phyloP scores from a whole-genome alignment of 2,888 invertebrate species.

The Scotopteryx bipunctaria region DNA sequence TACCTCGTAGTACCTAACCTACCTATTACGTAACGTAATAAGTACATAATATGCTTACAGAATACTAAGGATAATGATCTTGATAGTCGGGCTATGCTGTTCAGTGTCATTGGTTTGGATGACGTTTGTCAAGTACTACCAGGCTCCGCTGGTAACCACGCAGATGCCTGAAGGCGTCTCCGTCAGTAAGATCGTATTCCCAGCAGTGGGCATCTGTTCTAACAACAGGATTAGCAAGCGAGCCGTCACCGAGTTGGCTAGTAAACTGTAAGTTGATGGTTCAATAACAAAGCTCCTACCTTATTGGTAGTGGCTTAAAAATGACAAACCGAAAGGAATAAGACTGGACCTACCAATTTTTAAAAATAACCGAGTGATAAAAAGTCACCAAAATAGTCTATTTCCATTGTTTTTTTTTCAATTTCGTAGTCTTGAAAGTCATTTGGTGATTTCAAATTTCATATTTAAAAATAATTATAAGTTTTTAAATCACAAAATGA shows the following conservation, averaged over 20 bases:
- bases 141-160: conserved; percentile 69
- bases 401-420: too few relatives aligned
- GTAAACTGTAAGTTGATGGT: conserved; percentile 59
- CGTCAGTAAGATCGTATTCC: conserved; percentile 73
- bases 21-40: too few relatives aligned
- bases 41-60: conserved; percentile 41
- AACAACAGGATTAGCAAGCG: conserved; percentile 76
- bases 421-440: too few relatives aligned
- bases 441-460: too few relatives aligned
- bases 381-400: too few relatives aligned
- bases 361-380: too few relatives aligned
- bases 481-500: too few relatives aligned
- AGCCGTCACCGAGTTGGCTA: conserved; percentile 62
- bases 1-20: too few relatives aligned
- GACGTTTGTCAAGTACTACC: conserved; percentile 68
- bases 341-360: too few relatives aligned
- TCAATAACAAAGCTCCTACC: neutral
- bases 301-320: too few relatives aligned
- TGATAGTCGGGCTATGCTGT: conserved; percentile 65
- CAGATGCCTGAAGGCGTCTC: conserved; percentile 74
- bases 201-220: conserved; percentile 76
- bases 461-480: too few relatives aligned
- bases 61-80: conserved; percentile 66
- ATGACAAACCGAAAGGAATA: too few relatives aligned
- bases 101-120: conserved; percentile 69